Conservation (phyloP, 53 echinoderm and acorn worm species). For the Hippasteria phrygiana region DNA sequence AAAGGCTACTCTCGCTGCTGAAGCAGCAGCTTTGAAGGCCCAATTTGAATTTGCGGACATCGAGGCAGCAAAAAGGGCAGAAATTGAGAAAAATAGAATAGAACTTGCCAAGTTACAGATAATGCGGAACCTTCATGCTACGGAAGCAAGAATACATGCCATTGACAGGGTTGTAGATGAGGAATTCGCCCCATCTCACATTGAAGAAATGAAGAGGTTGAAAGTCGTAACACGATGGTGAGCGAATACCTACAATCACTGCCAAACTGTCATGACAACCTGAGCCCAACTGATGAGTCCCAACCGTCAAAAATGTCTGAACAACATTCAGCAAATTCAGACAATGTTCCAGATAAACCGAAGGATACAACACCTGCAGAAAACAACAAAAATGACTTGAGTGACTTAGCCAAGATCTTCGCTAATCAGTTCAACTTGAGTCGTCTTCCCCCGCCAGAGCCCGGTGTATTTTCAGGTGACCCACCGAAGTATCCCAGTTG, state of each 20-base stretch:
- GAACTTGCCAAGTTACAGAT: conserved; percentile 23
- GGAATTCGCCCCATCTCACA: not conserved
- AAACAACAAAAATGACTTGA: conserved; percentile 11
- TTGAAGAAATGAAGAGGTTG: conserved; percentile 6
- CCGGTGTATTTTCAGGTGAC: conserved; percentile 54
- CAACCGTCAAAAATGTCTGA: not conserved
- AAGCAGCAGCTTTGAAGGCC: conserved; percentile 41
- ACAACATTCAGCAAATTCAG: not conserved
- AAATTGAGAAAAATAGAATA: conserved; percentile 6
- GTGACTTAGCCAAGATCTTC: conserved; percentile 21
- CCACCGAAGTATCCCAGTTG: conserved; percentile 47
- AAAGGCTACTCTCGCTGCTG: conserved; percentile 4
- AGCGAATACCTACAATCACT: conserved; percentile 16
- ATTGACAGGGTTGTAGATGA: not conserved
- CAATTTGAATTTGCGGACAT: conserved; percentile 5
- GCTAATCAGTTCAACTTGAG: conserved; percentile 42
- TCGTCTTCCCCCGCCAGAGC: conserved; percentile 56
- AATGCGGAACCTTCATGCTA: not conserved
- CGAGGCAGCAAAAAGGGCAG: conserved; percentile 2
- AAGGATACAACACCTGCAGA: conserved; percentile 2
- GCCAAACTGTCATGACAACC: not conserved
- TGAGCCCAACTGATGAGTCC: conserved; percentile 5
- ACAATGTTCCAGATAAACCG: not conserved
- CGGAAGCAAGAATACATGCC: conserved; percentile 19
- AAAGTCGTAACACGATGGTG: conserved; percentile 1